Percentiles rank a stretch among this genome's conserved stretches.
Evolutionary conservation across 1,140 invertebrate species (phyloP).

Genomic region (Drosophila mojavensis): DNA sequence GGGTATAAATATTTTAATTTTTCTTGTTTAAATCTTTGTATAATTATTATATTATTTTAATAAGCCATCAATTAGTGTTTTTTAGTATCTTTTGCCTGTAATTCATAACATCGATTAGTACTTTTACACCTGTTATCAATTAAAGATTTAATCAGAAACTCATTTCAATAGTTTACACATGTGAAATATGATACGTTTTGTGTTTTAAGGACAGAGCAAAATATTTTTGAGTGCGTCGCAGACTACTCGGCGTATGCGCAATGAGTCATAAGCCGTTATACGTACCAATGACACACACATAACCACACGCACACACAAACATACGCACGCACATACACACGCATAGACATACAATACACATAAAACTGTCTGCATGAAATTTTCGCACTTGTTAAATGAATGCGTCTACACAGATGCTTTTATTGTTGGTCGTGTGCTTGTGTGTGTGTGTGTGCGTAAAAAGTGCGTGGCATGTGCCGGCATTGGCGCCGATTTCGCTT

Average conservation of each 20-base stretch:
- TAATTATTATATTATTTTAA: too few species aligned
- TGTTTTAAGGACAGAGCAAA: neutral
- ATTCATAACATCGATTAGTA: too few species aligned
- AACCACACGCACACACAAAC: constrained; percentile 13
- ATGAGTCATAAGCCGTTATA: constrained; percentile 51
- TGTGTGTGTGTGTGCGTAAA: constrained; percentile 29
- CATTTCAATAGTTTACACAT: too few species aligned
- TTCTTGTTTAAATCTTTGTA: too few species aligned
- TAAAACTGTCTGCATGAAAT: constrained; percentile 52
- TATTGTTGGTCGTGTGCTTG: neutral
- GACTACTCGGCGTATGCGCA: constrained; percentile 70
- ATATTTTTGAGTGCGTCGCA: constrained; percentile 40
- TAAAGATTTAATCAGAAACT: too few species aligned
- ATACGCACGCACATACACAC: constrained; percentile 2
- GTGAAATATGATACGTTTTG: constrained; percentile 7
- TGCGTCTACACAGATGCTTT: constrained; percentile 25
- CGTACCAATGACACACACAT: constrained; percentile 26
- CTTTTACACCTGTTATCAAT: too few species aligned
- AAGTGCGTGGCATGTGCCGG: constrained; percentile 56
- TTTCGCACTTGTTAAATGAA: constrained; percentile 45
- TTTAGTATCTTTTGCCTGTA: too few species aligned
- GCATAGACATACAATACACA: constrained; percentile 24
- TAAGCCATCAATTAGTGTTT: too few species aligned
- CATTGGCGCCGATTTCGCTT: constrained; percentile 32
- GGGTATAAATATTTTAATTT: too few species aligned